These are phyloP conservation scores for Phortica okadai DNA, from an alignment of 2,888 invertebrate genomes.

Conservation along the genomic window DNA sequence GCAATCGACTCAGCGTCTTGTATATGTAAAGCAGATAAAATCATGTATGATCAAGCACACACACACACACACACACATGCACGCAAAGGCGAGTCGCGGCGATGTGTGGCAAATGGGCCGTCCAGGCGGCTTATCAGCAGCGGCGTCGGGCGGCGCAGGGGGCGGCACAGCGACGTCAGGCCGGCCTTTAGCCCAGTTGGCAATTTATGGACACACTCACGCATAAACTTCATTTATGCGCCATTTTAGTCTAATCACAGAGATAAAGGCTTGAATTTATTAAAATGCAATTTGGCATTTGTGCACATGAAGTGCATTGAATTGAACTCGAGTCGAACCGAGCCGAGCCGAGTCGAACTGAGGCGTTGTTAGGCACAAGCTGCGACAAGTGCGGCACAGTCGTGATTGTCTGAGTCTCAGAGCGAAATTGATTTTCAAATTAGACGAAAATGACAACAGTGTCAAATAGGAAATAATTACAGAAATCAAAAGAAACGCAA, in stretches of 20 bases:
- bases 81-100: background rate
- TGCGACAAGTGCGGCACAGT: background rate
- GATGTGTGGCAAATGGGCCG: too few species aligned
- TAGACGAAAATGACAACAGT: background rate
- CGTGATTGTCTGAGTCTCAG: background rate
- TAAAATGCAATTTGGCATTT: conserved; percentile 64
- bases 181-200: conserved; percentile 41
- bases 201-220: conserved; percentile 65
- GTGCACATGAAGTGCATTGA: background rate
- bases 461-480: background rate
- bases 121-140: background rate
- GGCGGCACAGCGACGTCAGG: too few species aligned
- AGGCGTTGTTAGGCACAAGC: background rate
- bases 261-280: conserved; percentile 56
- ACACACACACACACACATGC: background rate
- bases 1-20: background rate
- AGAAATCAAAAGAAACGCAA: too few species aligned
- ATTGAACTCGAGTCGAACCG: background rate
- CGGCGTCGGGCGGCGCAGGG: too few species aligned
- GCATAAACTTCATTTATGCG: conserved; percentile 67
- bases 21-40: conserved; percentile 17
- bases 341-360: background rate
- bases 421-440: conserved; percentile 10
- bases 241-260: conserved; percentile 41
- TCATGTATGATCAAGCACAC: conserved; percentile 3